Conservation (phyloP, 2,888 invertebrate genomes). For the Agriopis leucophaearia region DNA sequence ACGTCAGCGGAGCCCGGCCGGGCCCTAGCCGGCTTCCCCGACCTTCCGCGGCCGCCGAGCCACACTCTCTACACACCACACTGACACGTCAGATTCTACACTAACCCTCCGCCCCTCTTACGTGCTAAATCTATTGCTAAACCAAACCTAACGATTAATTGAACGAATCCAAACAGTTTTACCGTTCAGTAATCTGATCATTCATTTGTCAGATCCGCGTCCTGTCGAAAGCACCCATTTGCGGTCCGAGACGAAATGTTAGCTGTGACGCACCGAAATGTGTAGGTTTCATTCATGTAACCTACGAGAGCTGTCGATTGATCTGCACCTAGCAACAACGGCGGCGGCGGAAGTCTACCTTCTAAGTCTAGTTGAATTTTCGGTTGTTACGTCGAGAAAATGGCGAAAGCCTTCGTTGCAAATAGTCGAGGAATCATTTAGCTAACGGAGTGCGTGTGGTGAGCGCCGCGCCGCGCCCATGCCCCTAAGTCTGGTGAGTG, state of each 20-base stretch:
- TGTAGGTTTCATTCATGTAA: slow-evolving; percentile 83
- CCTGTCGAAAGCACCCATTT: slow-evolving; percentile 41
- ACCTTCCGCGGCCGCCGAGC: slow-evolving; percentile 78
- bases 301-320: slow-evolving; percentile 73
- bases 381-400: slow-evolving; percentile 71
- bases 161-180: slow-evolving; percentile 18
- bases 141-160: slow-evolving; percentile 51
- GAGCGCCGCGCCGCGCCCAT: slow-evolving; percentile 84
- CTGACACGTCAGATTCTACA: slow-evolving; percentile 75
- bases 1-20: slow-evolving; percentile 83
- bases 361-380: slow-evolving; percentile 65
- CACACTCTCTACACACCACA: slow-evolving; percentile 69
- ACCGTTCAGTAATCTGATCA: slow-evolving; percentile 15
- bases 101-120: slow-evolving; percentile 73
- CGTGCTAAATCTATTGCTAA: slow-evolving; percentile 71
- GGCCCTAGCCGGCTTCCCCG: slow-evolving; percentile 80
- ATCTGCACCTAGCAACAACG: slow-evolving; percentile 79
- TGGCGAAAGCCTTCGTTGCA: slow-evolving; percentile 69
- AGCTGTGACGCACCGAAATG: slow-evolving; percentile 66
- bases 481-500: slow-evolving; percentile 83
- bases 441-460: slow-evolving; percentile 75
- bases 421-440: slow-evolving; percentile 79
- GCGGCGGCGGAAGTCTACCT: slow-evolving; percentile 68
- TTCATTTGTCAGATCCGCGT: slow-evolving; percentile 26
- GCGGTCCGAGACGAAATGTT: slow-evolving; percentile 54